Conservation (phyloP, 2,113 vertebrate genomes). For the Rhagologus leucostigma region DNA sequence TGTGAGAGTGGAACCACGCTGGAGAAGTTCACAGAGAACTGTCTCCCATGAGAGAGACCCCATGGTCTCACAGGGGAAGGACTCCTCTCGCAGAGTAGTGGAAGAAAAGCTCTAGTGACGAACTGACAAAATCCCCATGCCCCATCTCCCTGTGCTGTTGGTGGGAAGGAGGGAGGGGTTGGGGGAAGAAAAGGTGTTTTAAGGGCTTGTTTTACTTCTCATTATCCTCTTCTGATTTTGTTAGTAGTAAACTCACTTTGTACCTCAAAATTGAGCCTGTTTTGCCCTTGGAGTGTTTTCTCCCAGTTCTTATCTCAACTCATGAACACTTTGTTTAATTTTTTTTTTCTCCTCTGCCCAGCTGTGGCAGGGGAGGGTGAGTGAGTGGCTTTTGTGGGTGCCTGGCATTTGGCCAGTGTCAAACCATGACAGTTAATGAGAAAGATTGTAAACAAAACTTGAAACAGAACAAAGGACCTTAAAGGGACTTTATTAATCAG, state of each 20-base stretch:
- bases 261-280: rapidly evolving
- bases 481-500: neutral
- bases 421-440: neutral
- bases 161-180: no score
- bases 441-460: neutral
- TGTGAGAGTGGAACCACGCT: neutral
- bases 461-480: neutral
- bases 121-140: no score
- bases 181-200: neutral
- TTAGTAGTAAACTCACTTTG: neutral
- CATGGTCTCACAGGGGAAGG: neutral
- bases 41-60: neutral
- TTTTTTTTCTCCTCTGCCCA: neutral
- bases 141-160: neutral
- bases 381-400: neutral
- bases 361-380: neutral
- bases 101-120: rapidly evolving
- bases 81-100: neutral
- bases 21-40: neutral
- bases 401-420: neutral
- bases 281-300: neutral
- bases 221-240: neutral
- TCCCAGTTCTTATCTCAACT: neutral
- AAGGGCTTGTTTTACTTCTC: neutral
- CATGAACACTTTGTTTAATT: neutral